Percentiles rank a stretch among this genome's conserved stretches.
Conservation (phyloP, 2,113 vertebrate species). For the Uropsilus gracilis region DNA sequence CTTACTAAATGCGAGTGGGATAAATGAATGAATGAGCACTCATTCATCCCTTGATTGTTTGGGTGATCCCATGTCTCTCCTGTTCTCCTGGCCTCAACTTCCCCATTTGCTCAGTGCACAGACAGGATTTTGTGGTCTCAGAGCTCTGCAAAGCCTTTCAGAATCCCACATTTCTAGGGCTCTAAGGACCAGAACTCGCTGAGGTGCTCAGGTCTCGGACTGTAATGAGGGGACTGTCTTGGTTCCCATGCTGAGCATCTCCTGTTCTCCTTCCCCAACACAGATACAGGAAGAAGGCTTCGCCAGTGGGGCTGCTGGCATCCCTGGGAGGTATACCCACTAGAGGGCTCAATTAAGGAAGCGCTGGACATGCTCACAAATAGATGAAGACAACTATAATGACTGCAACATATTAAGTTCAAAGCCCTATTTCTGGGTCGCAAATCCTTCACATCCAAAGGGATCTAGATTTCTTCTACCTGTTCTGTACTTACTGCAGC, state of each 20-base stretch:
- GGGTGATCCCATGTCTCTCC: background rate
- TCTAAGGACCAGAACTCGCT: background rate
- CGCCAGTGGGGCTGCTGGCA: background rate
- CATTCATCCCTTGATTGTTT: background rate
- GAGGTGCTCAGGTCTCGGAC: background rate
- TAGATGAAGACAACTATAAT: background rate
- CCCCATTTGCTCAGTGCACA: background rate
- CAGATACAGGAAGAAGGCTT: background rate
- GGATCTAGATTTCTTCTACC: background rate
- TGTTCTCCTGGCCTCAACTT: background rate
- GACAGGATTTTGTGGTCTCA: background rate
- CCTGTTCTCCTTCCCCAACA: rapidly evolving
- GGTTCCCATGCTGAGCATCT: background rate
- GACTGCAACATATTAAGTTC: background rate
- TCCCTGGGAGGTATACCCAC: background rate
- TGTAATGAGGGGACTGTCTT: background rate
- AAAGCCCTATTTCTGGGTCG: background rate
- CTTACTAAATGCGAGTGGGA: background rate
- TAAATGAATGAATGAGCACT: background rate
- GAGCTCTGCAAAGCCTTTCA: background rate
- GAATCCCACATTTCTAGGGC: background rate
- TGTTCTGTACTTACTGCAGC: background rate
- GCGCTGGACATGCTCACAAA: background rate
- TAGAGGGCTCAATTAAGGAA: background rate
- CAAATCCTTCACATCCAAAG: background rate